Conservation (phyloP, 2,113 vertebrate genomes). For the Petromus typicus region DNA sequence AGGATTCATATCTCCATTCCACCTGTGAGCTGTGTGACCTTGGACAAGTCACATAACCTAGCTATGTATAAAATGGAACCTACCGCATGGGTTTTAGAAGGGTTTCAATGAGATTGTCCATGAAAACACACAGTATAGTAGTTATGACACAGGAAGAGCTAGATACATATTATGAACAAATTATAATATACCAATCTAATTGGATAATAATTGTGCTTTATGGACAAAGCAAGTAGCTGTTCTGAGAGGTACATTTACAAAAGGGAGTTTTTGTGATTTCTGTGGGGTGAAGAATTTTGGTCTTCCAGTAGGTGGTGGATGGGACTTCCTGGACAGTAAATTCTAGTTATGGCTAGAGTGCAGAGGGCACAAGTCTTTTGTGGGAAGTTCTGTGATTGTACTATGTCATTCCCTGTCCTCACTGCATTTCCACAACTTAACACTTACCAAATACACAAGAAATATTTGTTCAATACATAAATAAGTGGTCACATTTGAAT, state of each 20-base stretch:
- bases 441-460: not conserved
- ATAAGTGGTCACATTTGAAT: not conserved
- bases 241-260: conserved; percentile 29
- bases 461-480: conserved; percentile 44
- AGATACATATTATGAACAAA: not conserved
- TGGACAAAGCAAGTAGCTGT: not conserved
- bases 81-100: not conserved
- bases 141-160: not conserved
- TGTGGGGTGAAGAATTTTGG: not conserved
- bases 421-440: not conserved
- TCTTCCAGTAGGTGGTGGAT: not conserved
- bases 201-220: not conserved
- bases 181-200: not conserved
- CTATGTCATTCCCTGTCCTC: not conserved
- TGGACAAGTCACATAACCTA: not conserved
- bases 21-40: not conserved
- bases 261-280: conserved; percentile 9
- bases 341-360: not conserved
- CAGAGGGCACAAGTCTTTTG: not conserved
- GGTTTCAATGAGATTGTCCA: not conserved
- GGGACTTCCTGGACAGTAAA: not conserved
- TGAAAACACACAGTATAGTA: not conserved
- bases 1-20: conserved; percentile 16
- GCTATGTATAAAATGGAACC: conserved; percentile 39
- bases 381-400: not conserved